These are phyloP conservation scores for Solenopsis invicta DNA, from an alignment of 1,140 invertebrate species.

Conservation along the genomic window DNA sequence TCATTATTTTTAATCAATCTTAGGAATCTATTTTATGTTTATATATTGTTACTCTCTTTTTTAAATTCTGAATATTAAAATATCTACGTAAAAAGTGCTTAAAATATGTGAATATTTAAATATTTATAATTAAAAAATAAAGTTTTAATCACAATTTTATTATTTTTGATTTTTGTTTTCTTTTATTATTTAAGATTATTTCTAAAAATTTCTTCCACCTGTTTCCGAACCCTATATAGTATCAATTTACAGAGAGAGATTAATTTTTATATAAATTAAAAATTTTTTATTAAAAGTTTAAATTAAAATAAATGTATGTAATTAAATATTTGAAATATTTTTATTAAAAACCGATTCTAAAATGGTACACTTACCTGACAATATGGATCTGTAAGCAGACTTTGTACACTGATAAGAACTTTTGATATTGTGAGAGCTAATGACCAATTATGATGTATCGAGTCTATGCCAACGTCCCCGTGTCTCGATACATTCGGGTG, in stretches of 20 bases:
- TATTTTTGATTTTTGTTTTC: too few relatives aligned
- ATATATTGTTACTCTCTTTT: too few relatives aligned
- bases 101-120: too few relatives aligned
- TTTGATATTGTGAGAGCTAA: slow-evolving; percentile 97
- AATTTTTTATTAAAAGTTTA: not conserved
- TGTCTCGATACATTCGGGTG: slow-evolving; percentile 98
- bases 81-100: too few relatives aligned
- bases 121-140: too few relatives aligned
- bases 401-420: slow-evolving; percentile 96
- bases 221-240: not conserved
- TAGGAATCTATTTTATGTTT: too few relatives aligned
- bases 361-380: slow-evolving; percentile 88
- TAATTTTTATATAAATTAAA: not conserved
- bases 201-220: too few relatives aligned
- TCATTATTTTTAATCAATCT: too few relatives aligned
- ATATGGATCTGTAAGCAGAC: slow-evolving; percentile 96
- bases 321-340: not conserved
- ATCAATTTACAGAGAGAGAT: not conserved
- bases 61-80: too few relatives aligned
- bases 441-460: slow-evolving; percentile 98
- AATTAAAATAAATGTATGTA: not conserved
- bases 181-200: too few relatives aligned
- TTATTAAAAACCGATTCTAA: not conserved
- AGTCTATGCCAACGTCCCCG: slow-evolving; percentile 98
- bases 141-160: too few relatives aligned